A percentile compares a stretch with the other conserved stretches of the same genome.
Conservation (phyloP, 1,140 invertebrate species). For the Pseudomyrmex dendroicus region DNA sequence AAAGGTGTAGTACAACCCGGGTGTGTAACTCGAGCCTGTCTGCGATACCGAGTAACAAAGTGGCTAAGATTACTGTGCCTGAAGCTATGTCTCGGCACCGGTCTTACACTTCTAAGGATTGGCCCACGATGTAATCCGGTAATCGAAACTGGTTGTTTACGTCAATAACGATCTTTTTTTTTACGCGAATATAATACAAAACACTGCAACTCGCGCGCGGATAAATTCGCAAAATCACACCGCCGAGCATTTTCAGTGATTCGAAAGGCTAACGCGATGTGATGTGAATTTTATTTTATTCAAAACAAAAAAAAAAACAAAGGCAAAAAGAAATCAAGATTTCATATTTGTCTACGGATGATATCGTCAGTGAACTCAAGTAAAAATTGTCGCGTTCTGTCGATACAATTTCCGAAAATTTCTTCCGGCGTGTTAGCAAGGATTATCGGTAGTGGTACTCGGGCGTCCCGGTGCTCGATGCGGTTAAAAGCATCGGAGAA, state of each 20-base stretch:
- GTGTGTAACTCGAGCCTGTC: slow-evolving; percentile 42
- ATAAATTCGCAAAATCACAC: too few relatives aligned
- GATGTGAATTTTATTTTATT: too few relatives aligned
- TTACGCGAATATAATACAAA: too few relatives aligned
- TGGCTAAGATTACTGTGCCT: slow-evolving; percentile 48
- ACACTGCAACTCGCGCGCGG: too few relatives aligned
- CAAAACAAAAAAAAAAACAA: too few relatives aligned
- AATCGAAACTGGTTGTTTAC: slow-evolving; percentile 36
- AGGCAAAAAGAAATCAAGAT: too few relatives aligned
- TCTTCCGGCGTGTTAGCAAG: slow-evolving; percentile 39
- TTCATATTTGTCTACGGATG: too few relatives aligned
- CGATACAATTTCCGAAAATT: slow-evolving; percentile 45
- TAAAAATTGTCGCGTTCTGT: slow-evolving; percentile 3
- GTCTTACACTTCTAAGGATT: slow-evolving; percentile 38
- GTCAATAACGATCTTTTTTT: slow-evolving; percentile 15
- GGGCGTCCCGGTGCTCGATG: slow-evolving; percentile 8
- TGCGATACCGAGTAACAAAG: slow-evolving; percentile 48
- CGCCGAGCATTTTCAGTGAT: too few relatives aligned
- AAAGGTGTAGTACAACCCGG: slow-evolving; percentile 37
- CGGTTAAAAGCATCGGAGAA: slow-evolving; percentile 42
- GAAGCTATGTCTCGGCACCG: slow-evolving; percentile 37
- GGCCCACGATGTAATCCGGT: slow-evolving; percentile 12
- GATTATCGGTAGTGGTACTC: slow-evolving; percentile 21
- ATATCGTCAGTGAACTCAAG: background rate
- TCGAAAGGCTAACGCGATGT: too few relatives aligned